These are phyloP conservation scores for Spisula solida DNA, from an alignment of 2,888 invertebrate species.

Conservation along the genomic window DNA sequence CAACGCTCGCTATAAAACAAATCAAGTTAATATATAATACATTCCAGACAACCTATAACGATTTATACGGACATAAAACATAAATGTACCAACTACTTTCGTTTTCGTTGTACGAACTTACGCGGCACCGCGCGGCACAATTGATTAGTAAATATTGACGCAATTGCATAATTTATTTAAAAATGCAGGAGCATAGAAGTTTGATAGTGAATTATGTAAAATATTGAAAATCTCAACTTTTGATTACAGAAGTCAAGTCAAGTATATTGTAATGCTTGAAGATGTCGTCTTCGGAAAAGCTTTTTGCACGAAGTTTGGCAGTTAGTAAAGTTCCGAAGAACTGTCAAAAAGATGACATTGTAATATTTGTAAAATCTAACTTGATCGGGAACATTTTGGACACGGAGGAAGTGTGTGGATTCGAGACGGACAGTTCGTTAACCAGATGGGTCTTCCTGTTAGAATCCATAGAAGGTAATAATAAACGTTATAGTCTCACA, in stretches of 20 bases:
- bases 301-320: neutral
- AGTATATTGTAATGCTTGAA: neutral
- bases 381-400: neutral
- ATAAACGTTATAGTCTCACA: neutral
- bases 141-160: too few relatives aligned
- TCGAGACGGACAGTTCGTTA: neutral
- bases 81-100: too few relatives aligned
- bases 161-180: too few relatives aligned
- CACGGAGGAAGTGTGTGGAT: slow-evolving; percentile 16
- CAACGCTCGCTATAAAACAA: too few relatives aligned
- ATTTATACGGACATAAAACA: too few relatives aligned
- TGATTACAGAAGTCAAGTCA: neutral
- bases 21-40: too few relatives aligned
- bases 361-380: neutral
- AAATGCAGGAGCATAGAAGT: too few relatives aligned
- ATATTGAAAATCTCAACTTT: too few relatives aligned
- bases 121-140: too few relatives aligned
- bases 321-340: slow-evolving; percentile 14
- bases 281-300: slow-evolving; percentile 24
- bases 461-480: neutral
- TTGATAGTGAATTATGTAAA: too few relatives aligned
- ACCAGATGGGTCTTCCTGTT: neutral
- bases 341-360: neutral
- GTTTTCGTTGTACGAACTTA: too few relatives aligned
- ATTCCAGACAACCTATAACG: too few relatives aligned